Evolutionary conservation across 2,888 invertebrate genomes (phyloP).

Genomic region (Xylophagus ater): DNA sequence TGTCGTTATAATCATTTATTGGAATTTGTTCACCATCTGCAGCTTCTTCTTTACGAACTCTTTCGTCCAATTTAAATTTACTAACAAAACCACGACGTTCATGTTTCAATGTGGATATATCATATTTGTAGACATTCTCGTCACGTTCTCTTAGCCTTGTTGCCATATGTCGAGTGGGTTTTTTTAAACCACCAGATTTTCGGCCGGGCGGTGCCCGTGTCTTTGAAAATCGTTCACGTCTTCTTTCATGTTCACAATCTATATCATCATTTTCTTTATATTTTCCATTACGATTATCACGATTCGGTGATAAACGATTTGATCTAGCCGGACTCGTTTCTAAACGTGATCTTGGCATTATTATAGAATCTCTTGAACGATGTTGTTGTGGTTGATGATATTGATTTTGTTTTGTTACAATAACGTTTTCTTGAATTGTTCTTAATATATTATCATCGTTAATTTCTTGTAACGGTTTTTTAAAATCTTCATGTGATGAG

Average conservation of each 20-base stretch:
- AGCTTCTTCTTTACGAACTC: constrained; percentile 22
- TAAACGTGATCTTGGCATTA: constrained; percentile 26
- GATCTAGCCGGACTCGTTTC: constrained; percentile 39
- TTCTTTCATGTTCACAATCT: constrained; percentile 51
- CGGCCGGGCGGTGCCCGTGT: constrained; percentile 48
- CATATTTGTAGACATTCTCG: constrained; percentile 37
- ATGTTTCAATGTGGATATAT: constrained; percentile 33
- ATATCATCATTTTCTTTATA: constrained; percentile 33
- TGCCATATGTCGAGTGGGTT: constrained; percentile 18
- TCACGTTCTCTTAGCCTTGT: constrained; percentile 22
- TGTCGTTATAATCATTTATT: constrained; percentile 34
- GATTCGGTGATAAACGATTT: constrained; percentile 33
- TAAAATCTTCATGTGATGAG: constrained; percentile 53
- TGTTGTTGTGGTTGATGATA: constrained; percentile 8
- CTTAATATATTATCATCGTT: constrained; percentile 13
- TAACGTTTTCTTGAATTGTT: constrained; percentile 10
- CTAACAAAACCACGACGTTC: constrained; percentile 38
- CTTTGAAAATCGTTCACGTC: constrained; percentile 53
- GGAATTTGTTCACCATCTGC: constrained; percentile 21
- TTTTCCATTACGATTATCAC: constrained; percentile 39
- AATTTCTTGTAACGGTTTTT: constrained; percentile 28
- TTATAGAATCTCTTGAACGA: too few relatives aligned
- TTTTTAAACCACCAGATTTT: constrained; percentile 35
- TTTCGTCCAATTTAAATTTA: constrained; percentile 27
- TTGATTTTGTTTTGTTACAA: constrained; percentile 1